Percentiles rank a stretch among this genome's conserved stretches.
Conservation (phyloP, 2,113 vertebrate species). For the Cyprinodon brontotheroides region DNA sequence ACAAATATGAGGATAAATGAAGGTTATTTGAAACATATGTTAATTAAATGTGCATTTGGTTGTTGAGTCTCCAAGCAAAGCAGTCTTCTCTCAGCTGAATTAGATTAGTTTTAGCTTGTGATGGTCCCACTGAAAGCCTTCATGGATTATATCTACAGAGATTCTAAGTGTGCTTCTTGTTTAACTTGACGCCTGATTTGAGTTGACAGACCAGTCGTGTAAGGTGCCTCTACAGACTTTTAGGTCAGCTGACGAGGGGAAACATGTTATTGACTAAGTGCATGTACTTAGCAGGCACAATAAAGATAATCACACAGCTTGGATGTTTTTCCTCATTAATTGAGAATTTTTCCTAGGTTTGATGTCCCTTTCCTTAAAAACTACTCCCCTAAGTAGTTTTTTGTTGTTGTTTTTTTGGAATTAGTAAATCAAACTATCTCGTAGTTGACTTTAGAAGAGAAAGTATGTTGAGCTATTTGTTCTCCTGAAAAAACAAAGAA, state of each 20-base stretch:
- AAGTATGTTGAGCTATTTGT: neutral
- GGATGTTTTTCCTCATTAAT: conserved; percentile 1
- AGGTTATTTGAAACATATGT: neutral
- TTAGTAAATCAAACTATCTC: neutral
- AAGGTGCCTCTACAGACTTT: conserved; percentile 36
- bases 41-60: neutral
- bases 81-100: neutral
- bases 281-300: conserved; percentile 28
- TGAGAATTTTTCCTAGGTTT: neutral
- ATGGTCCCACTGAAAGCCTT: neutral
- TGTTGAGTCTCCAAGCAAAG: neutral
- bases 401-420: neutral
- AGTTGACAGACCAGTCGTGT: conserved; percentile 46
- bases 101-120: neutral
- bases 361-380: neutral
- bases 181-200: conserved; percentile 44
- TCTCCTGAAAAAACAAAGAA: conserved; percentile 2
- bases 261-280: conserved; percentile 45
- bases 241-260: conserved; percentile 44
- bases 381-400: no score
- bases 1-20: neutral
- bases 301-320: conserved; percentile 8
- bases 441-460: neutral
- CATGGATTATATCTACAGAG: conserved; percentile 4
- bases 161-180: conserved; percentile 16